Evolutionary conservation across 1,140 invertebrate species (phyloP).

Genomic region (Drosophila quadrilineata): DNA sequence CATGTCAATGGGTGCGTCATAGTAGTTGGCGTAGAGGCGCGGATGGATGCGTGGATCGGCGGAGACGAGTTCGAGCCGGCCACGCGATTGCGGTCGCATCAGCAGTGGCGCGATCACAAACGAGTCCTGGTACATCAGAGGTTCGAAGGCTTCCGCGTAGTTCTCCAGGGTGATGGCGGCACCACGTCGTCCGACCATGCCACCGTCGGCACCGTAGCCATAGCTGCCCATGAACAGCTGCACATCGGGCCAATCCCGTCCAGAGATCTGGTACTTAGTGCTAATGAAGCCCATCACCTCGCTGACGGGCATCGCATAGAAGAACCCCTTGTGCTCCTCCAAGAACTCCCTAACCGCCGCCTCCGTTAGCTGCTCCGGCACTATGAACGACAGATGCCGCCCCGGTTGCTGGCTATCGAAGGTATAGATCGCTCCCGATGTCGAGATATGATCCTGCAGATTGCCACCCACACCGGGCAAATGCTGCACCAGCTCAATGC

Average conservation of each 20-base stretch:
- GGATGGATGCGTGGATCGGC: constrained; percentile 87
- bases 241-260: constrained; percentile 88
- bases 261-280: constrained; percentile 85
- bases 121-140: constrained; percentile 86
- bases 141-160: constrained; percentile 86
- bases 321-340: constrained; percentile 83
- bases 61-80: constrained; percentile 86
- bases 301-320: constrained; percentile 86
- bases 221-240: constrained; percentile 88
- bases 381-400: constrained; percentile 83
- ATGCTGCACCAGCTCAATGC: constrained; percentile 83
- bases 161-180: constrained; percentile 86
- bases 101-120: constrained; percentile 86
- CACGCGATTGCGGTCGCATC: constrained; percentile 87
- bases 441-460: constrained; percentile 89
- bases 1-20: constrained; percentile 86
- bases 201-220: constrained; percentile 89
- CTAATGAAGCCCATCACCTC: constrained; percentile 90
- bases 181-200: constrained; percentile 85
- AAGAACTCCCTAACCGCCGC: constrained; percentile 83
- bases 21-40: constrained; percentile 91
- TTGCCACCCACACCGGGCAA: constrained; percentile 90
- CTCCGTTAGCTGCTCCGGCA: constrained; percentile 83
- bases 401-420: constrained; percentile 82
- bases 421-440: constrained; percentile 84